These are phyloP conservation scores for Andrena minutula DNA, from an alignment of 2,888 invertebrate genomes.

Conservation along the genomic window DNA sequence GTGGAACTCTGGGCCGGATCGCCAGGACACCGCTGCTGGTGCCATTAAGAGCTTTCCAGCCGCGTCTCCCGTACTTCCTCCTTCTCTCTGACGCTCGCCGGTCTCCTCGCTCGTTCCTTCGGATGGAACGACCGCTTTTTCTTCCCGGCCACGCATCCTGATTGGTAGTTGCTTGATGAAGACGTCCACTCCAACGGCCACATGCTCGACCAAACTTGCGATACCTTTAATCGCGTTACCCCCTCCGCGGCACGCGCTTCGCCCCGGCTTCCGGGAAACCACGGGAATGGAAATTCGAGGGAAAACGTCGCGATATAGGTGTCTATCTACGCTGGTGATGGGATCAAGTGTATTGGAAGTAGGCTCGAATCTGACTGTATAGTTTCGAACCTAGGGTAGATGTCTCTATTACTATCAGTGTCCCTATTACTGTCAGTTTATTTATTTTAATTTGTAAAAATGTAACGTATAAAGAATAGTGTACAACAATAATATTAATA, in stretches of 20 bases:
- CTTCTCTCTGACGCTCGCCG: neutral
- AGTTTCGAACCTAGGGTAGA: no score
- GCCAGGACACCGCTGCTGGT: conserved; percentile 60
- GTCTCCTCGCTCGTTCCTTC: conserved; percentile 24
- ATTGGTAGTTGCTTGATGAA: conserved; percentile 79
- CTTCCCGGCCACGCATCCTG: conserved; percentile 58
- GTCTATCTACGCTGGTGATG: no score
- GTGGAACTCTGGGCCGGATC: conserved; percentile 19
- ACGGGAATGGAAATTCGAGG: neutral
- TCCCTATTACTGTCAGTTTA: no score
- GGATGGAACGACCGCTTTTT: conserved; percentile 61
- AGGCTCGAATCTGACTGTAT: no score
- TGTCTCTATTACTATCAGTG: no score
- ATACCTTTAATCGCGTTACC: conserved; percentile 68
- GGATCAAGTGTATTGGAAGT: no score
- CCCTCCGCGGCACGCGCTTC: neutral
- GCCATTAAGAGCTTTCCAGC: conserved; percentile 78
- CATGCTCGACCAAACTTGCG: conserved; percentile 66
- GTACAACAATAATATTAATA: no score
- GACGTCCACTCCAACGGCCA: conserved; percentile 72
- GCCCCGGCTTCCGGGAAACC: conserved; percentile 17
- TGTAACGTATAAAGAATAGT: no score
- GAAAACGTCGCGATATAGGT: neutral
- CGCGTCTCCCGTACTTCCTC: conserved; percentile 47
- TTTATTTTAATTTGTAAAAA: no score